A percentile compares a stretch with the other conserved stretches of the same genome.
phyloP scores from a whole-genome alignment of 2,888 invertebrate genomes.

The Autographa gamma region DNA sequence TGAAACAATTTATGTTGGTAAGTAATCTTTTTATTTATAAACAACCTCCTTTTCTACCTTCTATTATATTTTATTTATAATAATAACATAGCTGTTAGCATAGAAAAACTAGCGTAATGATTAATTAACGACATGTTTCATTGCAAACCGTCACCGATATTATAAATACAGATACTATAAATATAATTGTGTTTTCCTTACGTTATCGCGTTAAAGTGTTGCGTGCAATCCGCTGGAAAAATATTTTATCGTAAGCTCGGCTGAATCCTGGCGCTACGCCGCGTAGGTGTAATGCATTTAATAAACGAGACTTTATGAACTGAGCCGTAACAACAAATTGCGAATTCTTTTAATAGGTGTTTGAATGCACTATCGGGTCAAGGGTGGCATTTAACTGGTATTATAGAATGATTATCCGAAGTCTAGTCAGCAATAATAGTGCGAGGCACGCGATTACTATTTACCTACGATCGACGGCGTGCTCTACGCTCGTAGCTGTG shows the following conservation, averaged over 20 bases:
- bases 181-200: slow-evolving; percentile 28
- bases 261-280: slow-evolving; percentile 17
- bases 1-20: not conserved
- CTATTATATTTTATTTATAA: not conserved
- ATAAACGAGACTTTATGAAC: slow-evolving; percentile 35
- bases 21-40: not conserved
- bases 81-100: not conserved
- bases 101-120: not conserved
- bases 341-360: slow-evolving; percentile 62
- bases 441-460: slow-evolving; percentile 74
- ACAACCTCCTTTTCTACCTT: not conserved
- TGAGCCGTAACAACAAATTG: slow-evolving; percentile 49
- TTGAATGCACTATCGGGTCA: slow-evolving; percentile 74
- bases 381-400: slow-evolving; percentile 75
- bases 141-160: slow-evolving; percentile 10
- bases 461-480: slow-evolving; percentile 50
- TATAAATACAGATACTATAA: slow-evolving; percentile 13
- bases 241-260: slow-evolving; percentile 38
- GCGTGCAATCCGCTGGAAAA: slow-evolving; percentile 38
- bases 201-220: slow-evolving; percentile 30
- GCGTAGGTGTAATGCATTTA: slow-evolving; percentile 27
- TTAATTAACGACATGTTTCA: not conserved
- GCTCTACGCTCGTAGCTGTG: slow-evolving; percentile 38
- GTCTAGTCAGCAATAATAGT: slow-evolving; percentile 75
- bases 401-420: slow-evolving; percentile 76